A percentile compares a stretch with the other conserved stretches of the same genome.
Evolutionary conservation across 2,797 vertebrate species (phyloP).

Genomic region (Mus spretus): DNA sequence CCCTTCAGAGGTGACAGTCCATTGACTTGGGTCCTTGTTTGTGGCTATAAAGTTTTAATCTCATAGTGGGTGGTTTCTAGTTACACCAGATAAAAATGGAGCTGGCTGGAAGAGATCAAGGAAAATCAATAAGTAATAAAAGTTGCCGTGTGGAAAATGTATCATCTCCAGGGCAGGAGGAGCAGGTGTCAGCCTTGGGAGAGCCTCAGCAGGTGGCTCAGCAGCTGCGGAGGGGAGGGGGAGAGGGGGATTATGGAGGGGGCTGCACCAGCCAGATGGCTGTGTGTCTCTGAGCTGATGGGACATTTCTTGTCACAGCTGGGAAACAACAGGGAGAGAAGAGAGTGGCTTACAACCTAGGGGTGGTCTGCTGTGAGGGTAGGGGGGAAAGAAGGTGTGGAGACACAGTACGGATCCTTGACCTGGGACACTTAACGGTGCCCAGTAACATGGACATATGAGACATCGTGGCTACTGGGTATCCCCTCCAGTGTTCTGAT

Average conservation of each 20-base stretch:
- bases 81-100: slow-evolving; percentile 81
- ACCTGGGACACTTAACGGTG: too few relatives aligned
- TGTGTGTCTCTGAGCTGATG: not conserved
- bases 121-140: slow-evolving; percentile 87
- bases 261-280: not conserved
- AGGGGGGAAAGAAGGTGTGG: too few relatives aligned
- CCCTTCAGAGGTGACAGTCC: not conserved
- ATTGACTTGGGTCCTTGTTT: not conserved
- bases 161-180: slow-evolving; percentile 60
- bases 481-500: not conserved
- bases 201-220: slow-evolving; percentile 63
- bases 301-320: not conserved
- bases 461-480: not conserved
- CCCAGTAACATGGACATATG: not conserved
- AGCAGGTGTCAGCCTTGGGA: slow-evolving; percentile 62
- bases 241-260: not conserved
- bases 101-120: not conserved
- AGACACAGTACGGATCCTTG: not conserved
- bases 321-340: not conserved
- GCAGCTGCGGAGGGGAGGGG: not conserved
- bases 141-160: slow-evolving; percentile 80
- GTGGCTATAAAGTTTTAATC: slow-evolving; percentile 67
- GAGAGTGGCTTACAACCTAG: not conserved
- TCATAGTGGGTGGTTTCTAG: slow-evolving; percentile 64
- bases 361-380: too few relatives aligned